Evolutionary conservation across 2,797 vertebrate species (phyloP), one percentile per base, ranked within the genome.

Genomic region (Tapera naevia): DNA sequence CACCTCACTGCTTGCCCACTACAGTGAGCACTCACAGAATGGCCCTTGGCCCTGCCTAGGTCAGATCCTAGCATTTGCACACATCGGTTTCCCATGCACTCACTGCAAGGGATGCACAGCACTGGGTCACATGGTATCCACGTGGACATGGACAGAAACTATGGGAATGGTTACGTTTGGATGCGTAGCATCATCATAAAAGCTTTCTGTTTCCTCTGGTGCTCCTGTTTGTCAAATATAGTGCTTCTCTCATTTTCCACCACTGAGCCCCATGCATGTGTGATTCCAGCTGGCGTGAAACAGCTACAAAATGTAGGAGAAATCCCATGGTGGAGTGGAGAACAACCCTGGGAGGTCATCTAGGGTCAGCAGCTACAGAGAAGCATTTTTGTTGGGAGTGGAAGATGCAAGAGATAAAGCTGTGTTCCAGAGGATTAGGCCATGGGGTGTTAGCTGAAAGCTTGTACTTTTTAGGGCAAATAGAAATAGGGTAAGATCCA

Each of bases 21-120:
- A 37, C 67, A 79, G 39, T 1, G 5, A 69, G 4, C 11, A 28
- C 15, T 32, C 7, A 1, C 33, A 80, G 50, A 41, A 27, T 1
- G 39, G 35, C 22, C 43, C 50, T 39, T 5, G 23, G 58, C 35
- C 10, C 35, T 39, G 35, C 58, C 58, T 56, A 3, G 3, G 37
- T 65, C 45, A 60, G 19, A 35, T 57, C 65, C 60, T 0, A 0
- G 24, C 0, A 0, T 39, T 27, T 22, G 58, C 28, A 19, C 11
- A 18, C 0, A 0, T 22, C 1, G 1, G 13, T 79, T 89, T 85
- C 37, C n/a, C 58, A 37, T 3, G 7, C 2, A 2, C 48, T 79
- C 2, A 3, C 30, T 64, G 21, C 9, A 28, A 71, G n/a, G 18
- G 35, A 17, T 43, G 58, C 0, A 2, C 37, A 86, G 22, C n/a